Percentiles rank a stretch among this genome's conserved stretches.
These are phyloP conservation scores for Callorhinus ursinus DNA, from an alignment of 2,113 vertebrate species.

Conservation along the genomic window DNA sequence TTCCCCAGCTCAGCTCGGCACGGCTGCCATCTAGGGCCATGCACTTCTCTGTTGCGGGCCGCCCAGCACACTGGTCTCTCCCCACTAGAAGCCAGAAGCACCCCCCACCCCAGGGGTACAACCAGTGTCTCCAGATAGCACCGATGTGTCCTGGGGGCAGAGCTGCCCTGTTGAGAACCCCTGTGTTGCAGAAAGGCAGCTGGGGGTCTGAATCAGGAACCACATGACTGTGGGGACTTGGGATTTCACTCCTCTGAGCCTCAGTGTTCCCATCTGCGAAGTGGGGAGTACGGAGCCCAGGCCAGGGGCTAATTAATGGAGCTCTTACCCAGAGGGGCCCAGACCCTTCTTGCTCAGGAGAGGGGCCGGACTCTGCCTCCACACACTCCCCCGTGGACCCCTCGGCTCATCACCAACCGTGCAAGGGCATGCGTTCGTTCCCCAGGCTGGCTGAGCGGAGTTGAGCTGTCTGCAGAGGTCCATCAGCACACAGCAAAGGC, in stretches of 20 bases:
- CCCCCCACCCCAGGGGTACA: not conserved
- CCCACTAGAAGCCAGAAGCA: too few relatives aligned
- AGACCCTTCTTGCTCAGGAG: not conserved
- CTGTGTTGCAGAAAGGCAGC: not conserved
- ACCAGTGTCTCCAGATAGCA: not conserved
- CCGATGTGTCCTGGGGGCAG: not conserved
- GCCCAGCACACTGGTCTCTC: accelerated
- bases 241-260: not conserved
- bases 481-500: not conserved
- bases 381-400: too few relatives aligned
- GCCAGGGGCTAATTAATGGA: accelerated
- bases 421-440: too few relatives aligned
- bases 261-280: not conserved
- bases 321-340: not conserved
- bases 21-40: accelerated
- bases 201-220: not conserved
- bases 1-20: not conserved
- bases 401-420: accelerated
- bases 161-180: not conserved
- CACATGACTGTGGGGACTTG: accelerated
- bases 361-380: not conserved
- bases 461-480: not conserved
- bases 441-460: not conserved
- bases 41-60: not conserved
- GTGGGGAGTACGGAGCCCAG: accelerated